Conservation (phyloP, 2,797 vertebrate species). For the Zalophus californianus region DNA sequence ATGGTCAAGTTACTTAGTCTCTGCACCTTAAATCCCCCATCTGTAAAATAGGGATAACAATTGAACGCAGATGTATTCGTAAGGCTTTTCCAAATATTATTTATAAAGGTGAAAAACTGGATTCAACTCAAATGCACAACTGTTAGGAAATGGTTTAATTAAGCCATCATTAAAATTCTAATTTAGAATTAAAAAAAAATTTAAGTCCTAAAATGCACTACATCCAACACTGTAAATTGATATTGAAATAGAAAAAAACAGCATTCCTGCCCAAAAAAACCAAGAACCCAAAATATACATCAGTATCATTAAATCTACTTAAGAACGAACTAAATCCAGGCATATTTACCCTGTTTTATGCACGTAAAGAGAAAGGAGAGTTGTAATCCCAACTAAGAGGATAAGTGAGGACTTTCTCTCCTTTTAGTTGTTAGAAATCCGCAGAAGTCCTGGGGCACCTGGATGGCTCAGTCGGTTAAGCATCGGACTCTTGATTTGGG, state of each 20-base stretch:
- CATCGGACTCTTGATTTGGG: not conserved
- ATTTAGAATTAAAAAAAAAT: not conserved
- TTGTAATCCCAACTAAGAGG: not conserved
- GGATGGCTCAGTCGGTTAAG: not conserved
- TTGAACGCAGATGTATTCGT: not conserved
- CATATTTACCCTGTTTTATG: not conserved
- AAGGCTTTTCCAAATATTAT: not conserved
- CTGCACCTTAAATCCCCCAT: not conserved
- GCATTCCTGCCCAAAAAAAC: not conserved
- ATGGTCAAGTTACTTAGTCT: not conserved
- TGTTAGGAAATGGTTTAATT: not conserved
- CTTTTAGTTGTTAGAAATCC: not conserved
- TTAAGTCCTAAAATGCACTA: not conserved
- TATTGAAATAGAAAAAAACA: not conserved
- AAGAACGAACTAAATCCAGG: not conserved
- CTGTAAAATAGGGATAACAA: not conserved
- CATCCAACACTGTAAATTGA: not conserved
- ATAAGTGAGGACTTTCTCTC: not conserved
- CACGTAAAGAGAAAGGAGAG: not conserved
- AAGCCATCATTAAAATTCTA: not conserved
- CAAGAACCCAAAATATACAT: not conserved
- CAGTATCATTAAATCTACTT: slow-evolving; percentile 4
- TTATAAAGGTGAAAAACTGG: not conserved
- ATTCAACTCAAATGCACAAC: not conserved
- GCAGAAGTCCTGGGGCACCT: not conserved